Evolutionary conservation across 2,888 invertebrate species (phyloP).

Genomic region (Oscheius myriophilus): DNA sequence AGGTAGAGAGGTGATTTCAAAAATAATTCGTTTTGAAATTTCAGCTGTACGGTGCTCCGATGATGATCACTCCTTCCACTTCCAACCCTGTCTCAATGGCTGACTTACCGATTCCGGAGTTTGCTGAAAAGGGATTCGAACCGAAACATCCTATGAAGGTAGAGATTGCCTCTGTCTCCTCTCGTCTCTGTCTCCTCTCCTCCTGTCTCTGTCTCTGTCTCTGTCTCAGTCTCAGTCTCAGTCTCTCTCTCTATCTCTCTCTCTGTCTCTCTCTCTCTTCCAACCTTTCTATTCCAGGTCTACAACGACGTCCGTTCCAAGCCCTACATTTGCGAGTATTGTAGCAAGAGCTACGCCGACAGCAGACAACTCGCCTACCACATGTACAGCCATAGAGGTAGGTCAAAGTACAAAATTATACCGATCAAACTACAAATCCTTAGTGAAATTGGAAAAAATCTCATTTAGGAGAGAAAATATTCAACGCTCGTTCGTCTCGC

Average conservation of each 20-base stretch:
- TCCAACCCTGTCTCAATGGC: conserved; percentile 32
- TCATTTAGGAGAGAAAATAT: conserved; percentile 59
- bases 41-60: conserved; percentile 25
- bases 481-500: conserved; percentile 67
- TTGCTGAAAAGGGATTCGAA: conserved; percentile 63
- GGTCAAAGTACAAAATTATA: neutral
- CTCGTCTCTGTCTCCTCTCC: neutral
- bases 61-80: conserved; percentile 34
- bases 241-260: neutral
- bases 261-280: neutral
- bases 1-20: conserved; percentile 1
- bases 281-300: conserved; percentile 39
- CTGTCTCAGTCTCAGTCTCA: neutral
- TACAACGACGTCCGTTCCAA: conserved; percentile 66
- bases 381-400: conserved; percentile 64
- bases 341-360: conserved; percentile 68
- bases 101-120: conserved; percentile 67
- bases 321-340: conserved; percentile 70
- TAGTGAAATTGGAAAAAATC: neutral
- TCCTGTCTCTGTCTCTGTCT: neutral
- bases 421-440: neutral
- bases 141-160: conserved; percentile 64
- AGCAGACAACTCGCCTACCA: conserved; percentile 67
- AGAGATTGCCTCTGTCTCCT: no score
- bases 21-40: neutral